phyloP scores from a whole-genome alignment of 2,113 vertebrate genomes.

The Spea bombifrons region DNA sequence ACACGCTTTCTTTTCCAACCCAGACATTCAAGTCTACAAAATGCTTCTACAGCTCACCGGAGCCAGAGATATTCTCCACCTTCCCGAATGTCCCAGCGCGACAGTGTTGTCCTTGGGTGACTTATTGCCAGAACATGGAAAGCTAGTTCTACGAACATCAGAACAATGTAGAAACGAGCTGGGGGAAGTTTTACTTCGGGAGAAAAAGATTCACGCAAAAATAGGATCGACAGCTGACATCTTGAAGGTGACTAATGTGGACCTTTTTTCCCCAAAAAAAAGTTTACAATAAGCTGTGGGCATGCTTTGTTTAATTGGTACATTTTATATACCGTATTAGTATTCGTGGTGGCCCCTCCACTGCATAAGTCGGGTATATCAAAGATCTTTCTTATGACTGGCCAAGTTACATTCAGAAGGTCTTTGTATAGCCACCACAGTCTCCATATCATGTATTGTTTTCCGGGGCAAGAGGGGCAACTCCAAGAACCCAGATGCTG shows the following conservation, averaged over 20 bases:
- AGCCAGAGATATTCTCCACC: constrained; percentile 65
- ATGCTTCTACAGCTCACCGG: constrained; percentile 62
- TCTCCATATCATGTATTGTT: too few relatives aligned
- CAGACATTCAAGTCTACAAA: constrained; percentile 63
- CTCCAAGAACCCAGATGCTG: too few relatives aligned
- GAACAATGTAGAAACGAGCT: constrained; percentile 60
- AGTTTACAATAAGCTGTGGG: too few relatives aligned
- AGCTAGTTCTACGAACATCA: constrained; percentile 61
- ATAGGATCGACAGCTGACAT: constrained; percentile 63
- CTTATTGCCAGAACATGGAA: constrained; percentile 66
- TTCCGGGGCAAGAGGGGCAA: too few relatives aligned
- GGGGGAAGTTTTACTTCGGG: constrained; percentile 66
- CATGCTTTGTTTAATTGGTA: too few relatives aligned
- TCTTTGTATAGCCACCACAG: too few relatives aligned
- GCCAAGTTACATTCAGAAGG: too few relatives aligned
- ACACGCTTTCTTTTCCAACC: constrained; percentile 25
- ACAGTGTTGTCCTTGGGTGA: constrained; percentile 65
- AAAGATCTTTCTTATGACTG: too few relatives aligned
- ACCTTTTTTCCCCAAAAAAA: not conserved
- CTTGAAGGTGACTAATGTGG: constrained; percentile 58
- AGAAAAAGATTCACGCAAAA: constrained; percentile 64
- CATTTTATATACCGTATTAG: too few relatives aligned
- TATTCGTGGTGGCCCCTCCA: too few relatives aligned
- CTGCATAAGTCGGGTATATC: too few relatives aligned
- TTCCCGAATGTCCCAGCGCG: constrained; percentile 66